These are phyloP conservation scores for Hydrotaea diabolus DNA, from an alignment of 2,888 invertebrate species.

Conservation along the genomic window DNA sequence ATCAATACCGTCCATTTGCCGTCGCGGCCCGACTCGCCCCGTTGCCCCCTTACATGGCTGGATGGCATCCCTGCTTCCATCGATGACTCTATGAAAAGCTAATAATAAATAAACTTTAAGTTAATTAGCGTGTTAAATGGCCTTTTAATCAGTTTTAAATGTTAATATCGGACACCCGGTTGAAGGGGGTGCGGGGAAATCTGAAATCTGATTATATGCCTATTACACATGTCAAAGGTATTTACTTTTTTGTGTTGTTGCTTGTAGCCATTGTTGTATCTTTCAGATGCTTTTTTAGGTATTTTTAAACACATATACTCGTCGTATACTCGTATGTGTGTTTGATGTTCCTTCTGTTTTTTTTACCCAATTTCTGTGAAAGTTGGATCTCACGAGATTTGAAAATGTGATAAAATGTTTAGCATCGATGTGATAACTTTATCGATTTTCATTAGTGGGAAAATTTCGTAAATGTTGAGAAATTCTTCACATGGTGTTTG, in stretches of 20 bases:
- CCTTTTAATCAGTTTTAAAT: conserved; percentile 41
- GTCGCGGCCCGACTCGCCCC: no score
- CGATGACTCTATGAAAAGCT: neutral
- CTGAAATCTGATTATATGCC: no score
- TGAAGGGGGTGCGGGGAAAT: no score
- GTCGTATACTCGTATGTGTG: neutral
- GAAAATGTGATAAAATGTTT: conserved; percentile 1
- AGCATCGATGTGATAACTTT: conserved; percentile 4
- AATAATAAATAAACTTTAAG: conserved; percentile 45
- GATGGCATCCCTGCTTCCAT: neutral
- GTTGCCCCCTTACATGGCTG: neutral
- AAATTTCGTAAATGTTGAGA: neutral
- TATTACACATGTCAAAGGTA: no score
- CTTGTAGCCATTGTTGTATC: no score
- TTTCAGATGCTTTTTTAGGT: neutral
- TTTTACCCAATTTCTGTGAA: neutral
- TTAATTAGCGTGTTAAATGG: conserved; percentile 54
- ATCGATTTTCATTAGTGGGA: conserved; percentile 3
- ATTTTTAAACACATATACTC: neutral
- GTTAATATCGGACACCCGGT: neutral
- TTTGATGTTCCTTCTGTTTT: neutral
- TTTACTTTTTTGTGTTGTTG: no score
- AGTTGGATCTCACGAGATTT: conserved; percentile 8
- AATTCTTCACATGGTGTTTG: neutral
- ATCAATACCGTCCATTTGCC: neutral